phyloP scores from a whole-genome alignment of 1,140 invertebrate genomes.

The Scaptomyza graminum region DNA sequence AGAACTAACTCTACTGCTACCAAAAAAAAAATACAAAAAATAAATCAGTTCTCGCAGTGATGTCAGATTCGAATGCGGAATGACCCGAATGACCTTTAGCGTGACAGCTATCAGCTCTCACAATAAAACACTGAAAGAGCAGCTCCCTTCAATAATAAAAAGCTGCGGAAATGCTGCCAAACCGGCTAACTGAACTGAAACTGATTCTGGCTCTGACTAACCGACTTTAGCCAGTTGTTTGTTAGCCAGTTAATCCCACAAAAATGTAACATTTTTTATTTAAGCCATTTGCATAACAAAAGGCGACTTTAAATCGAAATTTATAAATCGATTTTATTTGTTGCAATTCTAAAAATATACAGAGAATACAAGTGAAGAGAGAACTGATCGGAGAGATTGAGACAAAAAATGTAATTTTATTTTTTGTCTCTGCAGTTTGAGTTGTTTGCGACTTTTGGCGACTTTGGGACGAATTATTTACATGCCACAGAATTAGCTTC shows the following conservation, averaged over 20 bases:
- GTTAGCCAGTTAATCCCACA: constrained; percentile 26
- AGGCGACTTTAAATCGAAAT: constrained; percentile 55
- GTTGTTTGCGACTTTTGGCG: not conserved
- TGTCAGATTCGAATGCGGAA: constrained; percentile 17
- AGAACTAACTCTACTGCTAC: not conserved
- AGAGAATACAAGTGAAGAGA: not conserved
- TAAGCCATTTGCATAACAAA: constrained; percentile 65
- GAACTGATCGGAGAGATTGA: not conserved
- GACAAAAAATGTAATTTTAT: no score
- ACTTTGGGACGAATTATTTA: constrained; percentile 61
- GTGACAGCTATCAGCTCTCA: constrained; percentile 11
- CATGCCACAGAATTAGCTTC: constrained; percentile 73
- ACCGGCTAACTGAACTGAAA: constrained; percentile 46
- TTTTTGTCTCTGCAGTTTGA: no score
- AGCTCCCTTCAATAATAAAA: not conserved
- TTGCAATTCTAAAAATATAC: constrained; percentile 55
- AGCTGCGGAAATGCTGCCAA: constrained; percentile 75
- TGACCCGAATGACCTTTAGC: constrained; percentile 47
- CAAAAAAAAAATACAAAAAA: not conserved
- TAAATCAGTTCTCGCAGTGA: constrained; percentile 23
- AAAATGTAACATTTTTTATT: constrained; percentile 60
- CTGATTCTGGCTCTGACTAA: constrained; percentile 27
- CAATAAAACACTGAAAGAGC: not conserved
- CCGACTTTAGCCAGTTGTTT: constrained; percentile 27
- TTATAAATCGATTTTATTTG: constrained; percentile 72